phyloP scores from a whole-genome alignment of 2,797 vertebrate genomes.

The Anguilla anguilla region DNA sequence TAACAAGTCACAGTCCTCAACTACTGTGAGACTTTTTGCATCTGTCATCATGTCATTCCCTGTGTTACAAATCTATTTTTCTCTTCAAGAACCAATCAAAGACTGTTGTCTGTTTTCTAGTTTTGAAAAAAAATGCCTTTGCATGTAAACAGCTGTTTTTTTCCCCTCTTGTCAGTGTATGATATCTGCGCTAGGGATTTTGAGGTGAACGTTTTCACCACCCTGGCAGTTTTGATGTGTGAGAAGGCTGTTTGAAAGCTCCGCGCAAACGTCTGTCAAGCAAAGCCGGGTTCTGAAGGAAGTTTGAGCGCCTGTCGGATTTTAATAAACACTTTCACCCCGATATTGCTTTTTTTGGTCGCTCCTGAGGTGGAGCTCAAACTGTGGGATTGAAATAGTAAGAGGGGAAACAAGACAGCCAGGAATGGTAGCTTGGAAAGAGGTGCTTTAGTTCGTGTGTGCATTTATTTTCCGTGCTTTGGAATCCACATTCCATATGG shows the following conservation, averaged over 20 bases:
- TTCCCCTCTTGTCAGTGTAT: constrained; percentile 43
- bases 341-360: constrained; percentile 54
- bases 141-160: constrained; percentile 49
- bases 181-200: constrained; percentile 46
- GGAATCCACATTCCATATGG: constrained; percentile 52
- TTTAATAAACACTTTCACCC: constrained; percentile 50
- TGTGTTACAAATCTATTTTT: not conserved
- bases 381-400: constrained; percentile 32
- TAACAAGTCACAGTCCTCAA: not conserved
- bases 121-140: constrained; percentile 28
- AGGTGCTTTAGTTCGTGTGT: constrained; percentile 37
- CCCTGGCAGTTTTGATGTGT: constrained; percentile 43
- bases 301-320: constrained; percentile 53
- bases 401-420: constrained; percentile 36
- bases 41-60: not conserved
- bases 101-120: constrained; percentile 31
- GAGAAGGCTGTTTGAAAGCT: constrained; percentile 39
- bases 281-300: constrained; percentile 42
- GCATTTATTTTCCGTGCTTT: constrained; percentile 25
- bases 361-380: constrained; percentile 39
- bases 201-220: constrained; percentile 50
- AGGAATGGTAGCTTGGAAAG: constrained; percentile 43
- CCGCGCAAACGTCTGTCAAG: constrained; percentile 11
- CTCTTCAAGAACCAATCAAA: constrained; percentile 19
- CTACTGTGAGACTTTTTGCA: not conserved